Conservation (phyloP, 2,797 vertebrate species). For the Notamacropus eugenii region DNA sequence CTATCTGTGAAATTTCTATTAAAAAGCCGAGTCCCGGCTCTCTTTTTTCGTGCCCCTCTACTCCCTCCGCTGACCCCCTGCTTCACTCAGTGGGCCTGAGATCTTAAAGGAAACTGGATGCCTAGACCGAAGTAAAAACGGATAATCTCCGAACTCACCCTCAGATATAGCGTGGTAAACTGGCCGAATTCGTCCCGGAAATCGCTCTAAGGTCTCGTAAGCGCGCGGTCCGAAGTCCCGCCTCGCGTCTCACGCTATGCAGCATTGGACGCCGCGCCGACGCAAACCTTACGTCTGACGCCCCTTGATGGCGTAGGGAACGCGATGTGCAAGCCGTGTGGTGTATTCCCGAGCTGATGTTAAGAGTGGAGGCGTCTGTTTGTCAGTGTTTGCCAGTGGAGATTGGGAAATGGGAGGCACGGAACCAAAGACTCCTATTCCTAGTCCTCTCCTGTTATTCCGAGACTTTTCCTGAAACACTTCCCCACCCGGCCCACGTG, state of each 20-base stretch:
- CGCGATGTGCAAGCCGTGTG: accelerated
- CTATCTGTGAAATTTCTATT: not conserved
- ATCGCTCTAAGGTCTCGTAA: not conserved
- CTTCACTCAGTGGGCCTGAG: not conserved
- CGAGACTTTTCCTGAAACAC: not conserved
- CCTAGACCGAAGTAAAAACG: not conserved
- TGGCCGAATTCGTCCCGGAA: not conserved
- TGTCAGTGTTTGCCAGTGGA: too few relatives aligned
- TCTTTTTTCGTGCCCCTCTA: not conserved
- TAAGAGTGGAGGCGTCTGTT: not conserved
- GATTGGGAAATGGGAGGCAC: not conserved
- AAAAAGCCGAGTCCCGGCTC: not conserved
- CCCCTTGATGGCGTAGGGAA: not conserved
- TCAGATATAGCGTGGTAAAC: not conserved
- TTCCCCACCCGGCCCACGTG: not conserved
- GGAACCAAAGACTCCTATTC: not conserved
- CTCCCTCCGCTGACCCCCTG: not conserved
- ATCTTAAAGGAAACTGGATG: not conserved
- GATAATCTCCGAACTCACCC: not conserved
- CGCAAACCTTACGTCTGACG: not conserved
- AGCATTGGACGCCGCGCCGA: not conserved
- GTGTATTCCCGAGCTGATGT: accelerated
- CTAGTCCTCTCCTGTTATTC: not conserved
- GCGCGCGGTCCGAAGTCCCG: not conserved
- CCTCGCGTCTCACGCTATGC: not conserved